Conservation (phyloP, 2,797 vertebrate species). For the Chloroceryle amazona region DNA sequence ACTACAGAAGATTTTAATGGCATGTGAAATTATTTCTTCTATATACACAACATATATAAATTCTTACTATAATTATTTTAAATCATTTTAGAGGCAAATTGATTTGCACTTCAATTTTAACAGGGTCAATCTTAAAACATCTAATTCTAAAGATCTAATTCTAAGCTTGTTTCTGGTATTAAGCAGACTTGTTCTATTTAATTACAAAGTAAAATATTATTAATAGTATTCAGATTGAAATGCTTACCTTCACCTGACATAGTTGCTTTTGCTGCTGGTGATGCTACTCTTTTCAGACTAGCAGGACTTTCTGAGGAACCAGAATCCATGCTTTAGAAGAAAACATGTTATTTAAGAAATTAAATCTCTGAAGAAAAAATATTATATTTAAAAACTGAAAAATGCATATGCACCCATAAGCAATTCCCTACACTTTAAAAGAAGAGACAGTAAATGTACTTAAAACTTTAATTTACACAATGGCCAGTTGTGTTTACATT, state of each 20-base stretch:
- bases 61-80: background rate
- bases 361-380: background rate
- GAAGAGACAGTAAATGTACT: background rate
- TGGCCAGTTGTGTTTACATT: background rate
- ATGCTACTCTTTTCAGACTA: slow-evolving; percentile 91
- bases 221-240: background rate
- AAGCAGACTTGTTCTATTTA: background rate
- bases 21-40: background rate
- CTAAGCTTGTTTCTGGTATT: background rate
- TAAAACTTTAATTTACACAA: too few species aligned
- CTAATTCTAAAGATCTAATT: background rate
- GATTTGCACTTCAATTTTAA: background rate
- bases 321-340: slow-evolving; percentile 86
- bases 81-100: background rate
- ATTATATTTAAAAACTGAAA: background rate
- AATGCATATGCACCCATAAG: background rate
- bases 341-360: slow-evolving; percentile 44
- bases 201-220: background rate
- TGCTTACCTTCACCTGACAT: slow-evolving; percentile 91
- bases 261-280: slow-evolving; percentile 90
- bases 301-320: slow-evolving; percentile 93
- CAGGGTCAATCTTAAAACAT: background rate
- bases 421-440: background rate
- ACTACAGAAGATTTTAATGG: background rate
- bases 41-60: background rate